A percentile compares a stretch with the other conserved stretches of the same genome.
phyloP scores from a whole-genome alignment of 2,888 invertebrate genomes.

The Andrena hattorfiana region DNA sequence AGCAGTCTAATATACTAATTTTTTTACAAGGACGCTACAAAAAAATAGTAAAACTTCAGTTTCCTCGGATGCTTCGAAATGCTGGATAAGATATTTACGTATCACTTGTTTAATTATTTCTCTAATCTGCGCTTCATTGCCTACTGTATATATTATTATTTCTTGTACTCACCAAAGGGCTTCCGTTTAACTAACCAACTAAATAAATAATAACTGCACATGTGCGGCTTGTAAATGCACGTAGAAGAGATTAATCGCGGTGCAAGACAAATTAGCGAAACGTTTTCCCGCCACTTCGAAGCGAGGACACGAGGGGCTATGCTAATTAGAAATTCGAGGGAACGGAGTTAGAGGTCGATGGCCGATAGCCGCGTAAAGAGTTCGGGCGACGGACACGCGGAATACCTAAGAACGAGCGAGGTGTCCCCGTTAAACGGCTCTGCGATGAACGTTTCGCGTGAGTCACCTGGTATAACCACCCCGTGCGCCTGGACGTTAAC shows the following conservation, averaged over 20 bases:
- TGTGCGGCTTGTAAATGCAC: neutral
- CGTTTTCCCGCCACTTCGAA: neutral
- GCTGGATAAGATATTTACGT: too few relatives aligned
- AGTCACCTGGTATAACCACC: slow-evolving; percentile 67
- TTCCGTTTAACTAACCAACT: too few relatives aligned
- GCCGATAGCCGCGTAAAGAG: slow-evolving; percentile 49
- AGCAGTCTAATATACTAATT: too few relatives aligned
- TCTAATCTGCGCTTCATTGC: too few relatives aligned
- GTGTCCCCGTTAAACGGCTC: slow-evolving; percentile 11
- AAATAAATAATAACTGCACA: too few relatives aligned
- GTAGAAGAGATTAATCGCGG: too few relatives aligned
- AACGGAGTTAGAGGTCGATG: slow-evolving; percentile 35
- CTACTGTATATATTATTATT: too few relatives aligned
- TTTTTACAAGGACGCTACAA: too few relatives aligned
- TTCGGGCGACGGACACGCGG: slow-evolving; percentile 21
- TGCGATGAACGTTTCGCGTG: slow-evolving; percentile 24
- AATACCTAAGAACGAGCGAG: slow-evolving; percentile 36
- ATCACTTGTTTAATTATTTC: too few relatives aligned
- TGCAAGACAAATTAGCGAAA: neutral
- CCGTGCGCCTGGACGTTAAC: slow-evolving; percentile 52
- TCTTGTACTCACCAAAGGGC: too few relatives aligned
- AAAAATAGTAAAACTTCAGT: too few relatives aligned
- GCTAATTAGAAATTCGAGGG: slow-evolving; percentile 50
- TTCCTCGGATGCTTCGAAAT: too few relatives aligned
- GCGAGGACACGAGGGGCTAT: neutral